phyloP scores from a whole-genome alignment of 2,113 vertebrate genomes.

The Saccopteryx leptura region DNA sequence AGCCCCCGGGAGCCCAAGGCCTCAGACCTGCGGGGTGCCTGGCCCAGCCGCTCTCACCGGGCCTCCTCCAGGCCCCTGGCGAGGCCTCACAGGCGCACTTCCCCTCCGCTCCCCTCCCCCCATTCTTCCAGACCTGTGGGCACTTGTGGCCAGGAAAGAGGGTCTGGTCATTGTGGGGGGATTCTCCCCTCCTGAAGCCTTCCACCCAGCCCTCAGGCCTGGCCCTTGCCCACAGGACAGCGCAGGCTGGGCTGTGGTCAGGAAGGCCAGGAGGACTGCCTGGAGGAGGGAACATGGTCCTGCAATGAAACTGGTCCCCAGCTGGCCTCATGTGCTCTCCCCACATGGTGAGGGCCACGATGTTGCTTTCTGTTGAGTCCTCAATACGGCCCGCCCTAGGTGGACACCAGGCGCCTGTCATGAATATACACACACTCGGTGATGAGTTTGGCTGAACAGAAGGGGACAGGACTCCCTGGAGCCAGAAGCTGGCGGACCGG shows the following conservation, averaged over 20 bases:
- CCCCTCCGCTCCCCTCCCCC: neutral
- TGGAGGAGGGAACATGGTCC: accelerated
- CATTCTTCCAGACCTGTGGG: too few relatives aligned
- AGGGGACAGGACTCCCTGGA: too few relatives aligned
- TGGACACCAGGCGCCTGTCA: accelerated
- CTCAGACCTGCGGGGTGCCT: accelerated
- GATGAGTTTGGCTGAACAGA: too few relatives aligned
- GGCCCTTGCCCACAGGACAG: neutral
- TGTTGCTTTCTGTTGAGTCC: accelerated
- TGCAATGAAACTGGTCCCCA: accelerated
- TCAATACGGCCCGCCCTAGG: neutral
- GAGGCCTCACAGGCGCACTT: neutral
- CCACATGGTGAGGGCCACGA: accelerated
- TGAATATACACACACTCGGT: accelerated
- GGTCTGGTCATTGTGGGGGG: neutral
- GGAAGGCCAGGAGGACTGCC: neutral
- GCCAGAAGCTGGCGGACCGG: accelerated
- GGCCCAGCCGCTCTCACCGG: accelerated
- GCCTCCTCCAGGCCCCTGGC: neutral
- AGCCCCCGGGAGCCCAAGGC: too few relatives aligned
- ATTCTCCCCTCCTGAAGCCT: neutral
- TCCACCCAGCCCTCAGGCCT: neutral
- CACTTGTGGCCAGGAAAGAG: neutral
- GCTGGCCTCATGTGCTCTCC: neutral
- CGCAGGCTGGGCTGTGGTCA: neutral